Evolutionary conservation across 2,797 vertebrate species (phyloP).

Genomic region (Melanotaenia maccullochi): DNA sequence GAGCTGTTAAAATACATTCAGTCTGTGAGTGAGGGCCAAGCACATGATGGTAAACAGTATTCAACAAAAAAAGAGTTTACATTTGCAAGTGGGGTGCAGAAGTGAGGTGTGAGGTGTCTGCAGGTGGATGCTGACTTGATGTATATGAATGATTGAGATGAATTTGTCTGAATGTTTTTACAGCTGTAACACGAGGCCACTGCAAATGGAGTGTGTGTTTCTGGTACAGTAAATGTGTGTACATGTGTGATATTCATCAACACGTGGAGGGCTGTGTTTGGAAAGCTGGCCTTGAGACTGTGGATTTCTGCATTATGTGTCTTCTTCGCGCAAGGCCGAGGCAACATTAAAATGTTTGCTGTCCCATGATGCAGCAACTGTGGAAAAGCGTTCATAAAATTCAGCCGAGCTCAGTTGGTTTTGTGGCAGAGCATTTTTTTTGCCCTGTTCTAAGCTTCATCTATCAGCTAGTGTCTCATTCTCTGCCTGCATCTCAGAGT

Average conservation of each 20-base stretch:
- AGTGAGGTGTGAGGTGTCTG: conserved; percentile 8
- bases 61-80: conserved; percentile 36
- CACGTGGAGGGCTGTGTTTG: conserved; percentile 58
- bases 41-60: conserved; percentile 36
- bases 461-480: neutral
- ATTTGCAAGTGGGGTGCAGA: conserved; percentile 7
- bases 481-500: neutral
- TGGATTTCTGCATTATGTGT: conserved; percentile 29
- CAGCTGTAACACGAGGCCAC: neutral
- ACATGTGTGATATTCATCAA: conserved; percentile 68
- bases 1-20: conserved; percentile 56
- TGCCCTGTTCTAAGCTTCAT: neutral
- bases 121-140: conserved; percentile 11
- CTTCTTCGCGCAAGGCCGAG: conserved; percentile 44
- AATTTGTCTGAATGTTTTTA: conserved; percentile 9
- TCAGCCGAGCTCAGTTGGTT: conserved; percentile 50
- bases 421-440: neutral
- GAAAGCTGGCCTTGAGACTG: conserved; percentile 62
- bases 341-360: conserved; percentile 65
- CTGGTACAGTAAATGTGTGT: conserved; percentile 41
- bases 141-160: conserved; percentile 5
- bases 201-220: conserved; percentile 23
- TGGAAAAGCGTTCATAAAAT: conserved; percentile 68
- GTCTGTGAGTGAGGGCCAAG: conserved; percentile 27
- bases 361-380: conserved; percentile 51